Evolutionary conservation across 2,888 invertebrate species (phyloP), one percentile per base, ranked within the genome.

Genomic region (Bursaphelenchus okinawaensis): DNA sequence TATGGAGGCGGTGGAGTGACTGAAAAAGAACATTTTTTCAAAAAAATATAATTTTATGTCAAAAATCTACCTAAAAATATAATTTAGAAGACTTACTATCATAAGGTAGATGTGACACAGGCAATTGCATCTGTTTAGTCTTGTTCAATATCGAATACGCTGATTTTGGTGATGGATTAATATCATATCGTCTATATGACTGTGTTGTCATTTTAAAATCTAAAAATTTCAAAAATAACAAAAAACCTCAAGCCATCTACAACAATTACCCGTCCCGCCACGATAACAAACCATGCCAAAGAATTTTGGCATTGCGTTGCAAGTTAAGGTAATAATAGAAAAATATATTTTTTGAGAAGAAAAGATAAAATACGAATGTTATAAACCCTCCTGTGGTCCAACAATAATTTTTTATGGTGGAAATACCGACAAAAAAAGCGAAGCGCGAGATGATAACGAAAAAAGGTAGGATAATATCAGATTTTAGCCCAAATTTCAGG

Each of bases 1-100:
- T 61, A 61, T n/a, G 61, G 61, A 16, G 61, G 61, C 1, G 61
- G 61, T 16, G 61, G 52, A 28, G 51, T 23, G 7, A 51, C 61
- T 40, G 40, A 16, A 40, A 40, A n/a, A n/a, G n/a, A n/a, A n/a
- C n/a, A n/a, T n/a, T n/a, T n/a, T n/a, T n/a, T n/a, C n/a, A n/a
- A n/a, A n/a, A n/a, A n/a, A n/a, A n/a, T n/a, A n/a, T n/a, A n/a
- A n/a, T n/a, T n/a, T 4, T 40, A 40, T 40, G 12, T 4, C 1
- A 40, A 40, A 1, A 40, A 40, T 16, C 12, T 12, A n/a, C n/a
- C n/a, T n/a, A n/a, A n/a, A n/a, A n/a, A n/a, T n/a, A n/a, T 40
- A 40, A 16, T 40, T 40, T 40, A 4, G 40, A 40, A 40, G 3
- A 40, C 40, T 40, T 40, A 40, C 40, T 40, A n/a, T 40, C 40